Evolutionary conservation across 2,797 vertebrate species (phyloP), one percentile per base, ranked within the genome.

Genomic region (Myoxocephalus aenaeus): DNA sequence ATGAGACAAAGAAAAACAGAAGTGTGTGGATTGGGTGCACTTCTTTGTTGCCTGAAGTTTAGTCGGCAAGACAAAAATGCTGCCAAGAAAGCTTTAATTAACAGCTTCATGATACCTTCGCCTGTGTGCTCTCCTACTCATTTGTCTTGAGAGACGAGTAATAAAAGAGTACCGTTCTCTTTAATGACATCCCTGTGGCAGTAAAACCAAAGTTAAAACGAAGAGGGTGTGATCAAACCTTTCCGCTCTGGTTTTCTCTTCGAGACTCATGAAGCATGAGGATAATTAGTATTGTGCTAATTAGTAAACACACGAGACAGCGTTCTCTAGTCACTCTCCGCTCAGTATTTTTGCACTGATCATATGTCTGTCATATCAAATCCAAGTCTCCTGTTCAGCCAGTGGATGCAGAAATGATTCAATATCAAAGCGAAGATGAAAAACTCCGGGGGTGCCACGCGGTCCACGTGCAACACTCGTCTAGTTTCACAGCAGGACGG

Each of bases 351-450:
- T 73, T 42, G 32, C 29, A 51, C 50, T 25, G 0, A 82, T 74
- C 9, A 27, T 6, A 57, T 42, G 46, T 67, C 65, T 65, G 44
- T 25, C 20, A 69, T 53, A 34, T 64, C 29, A 71, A 68, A 77
- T 82, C 57, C 34, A 38, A 65, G 42, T 70, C 53, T 67, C 38
- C 56, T 63, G 32, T 79, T 80, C 50, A 75, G 72, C 67, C 62
- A 48, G 68, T 42, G 58, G 51, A 75, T 65, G 71, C 75, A 77
- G 65, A 81, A 69, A 70, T 78, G 27, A 87, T 78, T 84, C 53
- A 50, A 42, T 78, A 80, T 79, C 61, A 77, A 84, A 87, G 86
- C 83, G 91, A 89, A 91, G 88, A 94, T 93, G 90, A 90, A 92
- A 89, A 93, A 82, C 78, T 77, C 78, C 32, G n/a, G 65, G 76